Base-by-base conservation (phyloP, 2,113 vertebrate species). In the Oncorhynchus keta region DNA sequence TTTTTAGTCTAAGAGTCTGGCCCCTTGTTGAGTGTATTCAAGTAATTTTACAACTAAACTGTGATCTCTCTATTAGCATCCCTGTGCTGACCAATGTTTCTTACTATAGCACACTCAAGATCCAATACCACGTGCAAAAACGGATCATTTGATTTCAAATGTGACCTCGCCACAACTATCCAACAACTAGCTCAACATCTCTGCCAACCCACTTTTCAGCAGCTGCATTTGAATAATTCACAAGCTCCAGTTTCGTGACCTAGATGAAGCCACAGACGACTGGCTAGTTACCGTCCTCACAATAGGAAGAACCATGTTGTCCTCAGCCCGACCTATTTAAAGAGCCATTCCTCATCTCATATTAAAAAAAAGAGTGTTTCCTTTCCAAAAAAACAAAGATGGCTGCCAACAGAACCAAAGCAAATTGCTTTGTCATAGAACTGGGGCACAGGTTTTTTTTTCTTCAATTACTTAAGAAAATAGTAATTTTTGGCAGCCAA, bases 181-280 rank as follows among this genome's bases (percentile, higher is more conserved):
- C 35, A 45, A 70, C 72, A 71, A 49, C 51, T 75, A 85, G 18
- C 66, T 75, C 70, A 80, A 76, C 78, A 76, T 79, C 70, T 83
- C 73, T 75, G 32, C 76, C 77, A 74, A 71, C 66, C 68, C 75
- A 62, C 68, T 75, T 83, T 76, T 87, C 64, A 68, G 85, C 86
- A 84, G 85, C 83, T 87, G 83, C 18, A 75, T 71, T 55, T 93
- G 74, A 93, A 93, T 93, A 85, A 94, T 93, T 93, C 83, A 93
- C 89, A 84, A 67, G 88, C 73, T 87, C 91, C 81, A 88, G 64
- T 91, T 92, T 87, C 77, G 57, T 92, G 91, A 93, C 93, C 91
- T 90, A 92, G 78, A 93, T 93, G 28, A n/a, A 73, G 66, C 84
- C 77, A 73, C 74, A 79, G 85, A 82, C 61, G 73, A 84, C 81